A percentile compares a stretch with the other conserved stretches of the same genome.
phyloP scores from a whole-genome alignment of 1,140 invertebrate genomes.

The Argopecten irradians region DNA sequence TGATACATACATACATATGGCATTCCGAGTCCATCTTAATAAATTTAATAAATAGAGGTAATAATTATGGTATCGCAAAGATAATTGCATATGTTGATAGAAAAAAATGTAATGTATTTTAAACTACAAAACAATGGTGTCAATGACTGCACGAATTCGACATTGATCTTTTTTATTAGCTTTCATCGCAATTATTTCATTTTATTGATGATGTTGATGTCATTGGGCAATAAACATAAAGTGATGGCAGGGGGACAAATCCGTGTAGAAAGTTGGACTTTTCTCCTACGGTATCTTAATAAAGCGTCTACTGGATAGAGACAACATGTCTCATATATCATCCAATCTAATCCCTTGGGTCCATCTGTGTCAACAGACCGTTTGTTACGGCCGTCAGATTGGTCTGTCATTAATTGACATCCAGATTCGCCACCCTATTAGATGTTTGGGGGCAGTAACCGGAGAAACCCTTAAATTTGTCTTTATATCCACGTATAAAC shows the following conservation, averaged over 20 bases:
- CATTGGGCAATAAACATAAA: not conserved
- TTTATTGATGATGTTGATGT: not conserved
- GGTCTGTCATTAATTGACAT: not conserved
- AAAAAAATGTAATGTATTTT: too few species aligned
- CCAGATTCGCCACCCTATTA: not conserved
- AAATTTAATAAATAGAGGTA: too few species aligned
- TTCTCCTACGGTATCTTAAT: not conserved
- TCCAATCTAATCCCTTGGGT: not conserved
- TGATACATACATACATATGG: too few species aligned
- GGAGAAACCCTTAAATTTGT: not conserved
- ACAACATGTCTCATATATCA: constrained; percentile 3
- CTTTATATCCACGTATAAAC: not conserved
- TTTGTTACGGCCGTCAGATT: not conserved
- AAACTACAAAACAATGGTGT: too few species aligned
- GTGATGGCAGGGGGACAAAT: not conserved
- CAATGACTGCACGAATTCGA: not conserved
- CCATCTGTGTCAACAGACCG: constrained; percentile 20
- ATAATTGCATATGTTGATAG: too few species aligned
- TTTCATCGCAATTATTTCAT: not conserved
- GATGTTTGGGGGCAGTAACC: not conserved
- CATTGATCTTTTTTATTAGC: not conserved
- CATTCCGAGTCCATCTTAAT: too few species aligned
- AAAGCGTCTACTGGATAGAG: not conserved
- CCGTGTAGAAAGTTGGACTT: not conserved
- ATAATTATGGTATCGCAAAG: too few species aligned